These are phyloP conservation scores for Drosophila murphyi DNA, from an alignment of 1,140 invertebrate genomes.

Conservation along the genomic window DNA sequence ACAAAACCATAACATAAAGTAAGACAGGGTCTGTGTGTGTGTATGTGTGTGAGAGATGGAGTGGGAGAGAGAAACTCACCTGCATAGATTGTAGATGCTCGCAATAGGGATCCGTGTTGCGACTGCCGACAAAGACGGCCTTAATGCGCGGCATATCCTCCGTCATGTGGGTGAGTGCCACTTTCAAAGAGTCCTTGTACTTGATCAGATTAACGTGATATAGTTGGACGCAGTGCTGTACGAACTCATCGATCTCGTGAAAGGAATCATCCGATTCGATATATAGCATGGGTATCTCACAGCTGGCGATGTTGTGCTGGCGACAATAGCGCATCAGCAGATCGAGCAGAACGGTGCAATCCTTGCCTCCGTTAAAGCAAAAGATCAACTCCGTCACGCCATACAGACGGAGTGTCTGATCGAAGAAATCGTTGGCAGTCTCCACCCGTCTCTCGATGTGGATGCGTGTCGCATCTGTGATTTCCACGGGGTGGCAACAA, in stretches of 20 bases:
- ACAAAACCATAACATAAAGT: slow-evolving; percentile 18
- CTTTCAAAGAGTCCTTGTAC: slow-evolving; percentile 90
- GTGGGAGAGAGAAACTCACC: slow-evolving; percentile 84
- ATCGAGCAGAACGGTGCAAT: slow-evolving; percentile 96
- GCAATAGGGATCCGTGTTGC: slow-evolving; percentile 93
- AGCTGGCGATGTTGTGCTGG: slow-evolving; percentile 47
- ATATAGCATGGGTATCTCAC: slow-evolving; percentile 89
- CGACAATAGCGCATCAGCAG: slow-evolving; percentile 84
- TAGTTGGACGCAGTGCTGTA: slow-evolving; percentile 88
- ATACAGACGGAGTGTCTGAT: slow-evolving; percentile 86
- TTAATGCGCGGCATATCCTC: slow-evolving; percentile 88
- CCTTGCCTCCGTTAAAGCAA: slow-evolving; percentile 98
- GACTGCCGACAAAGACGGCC: slow-evolving; percentile 94
- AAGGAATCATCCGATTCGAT: slow-evolving; percentile 92
- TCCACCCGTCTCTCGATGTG: slow-evolving; percentile 36
- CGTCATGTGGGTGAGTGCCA: slow-evolving; percentile 88
- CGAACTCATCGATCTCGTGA: slow-evolving; percentile 94
- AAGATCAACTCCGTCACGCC: slow-evolving; percentile 91
- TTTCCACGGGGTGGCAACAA: background rate
- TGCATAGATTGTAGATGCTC: slow-evolving; percentile 88
- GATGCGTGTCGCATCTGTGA: slow-evolving; percentile 4
- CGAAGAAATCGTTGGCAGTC: slow-evolving; percentile 65
- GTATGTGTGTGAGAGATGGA: background rate
- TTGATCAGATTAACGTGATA: slow-evolving; percentile 91
- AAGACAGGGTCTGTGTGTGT: background rate